phyloP scores from a whole-genome alignment of 2,797 vertebrate species.

The Distichodus sexfasciatus region DNA sequence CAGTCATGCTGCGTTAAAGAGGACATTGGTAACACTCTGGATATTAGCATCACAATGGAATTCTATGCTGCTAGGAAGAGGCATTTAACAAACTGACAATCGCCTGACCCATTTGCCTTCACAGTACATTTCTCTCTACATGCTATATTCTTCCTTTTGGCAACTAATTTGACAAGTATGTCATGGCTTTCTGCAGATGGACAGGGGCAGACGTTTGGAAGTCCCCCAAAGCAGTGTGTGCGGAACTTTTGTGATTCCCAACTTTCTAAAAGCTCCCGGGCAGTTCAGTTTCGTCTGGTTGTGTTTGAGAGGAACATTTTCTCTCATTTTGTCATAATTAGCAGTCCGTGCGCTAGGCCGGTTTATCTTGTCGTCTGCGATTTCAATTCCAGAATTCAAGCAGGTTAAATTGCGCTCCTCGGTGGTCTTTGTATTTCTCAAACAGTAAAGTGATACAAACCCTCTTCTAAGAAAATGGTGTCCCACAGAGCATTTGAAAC shows the following conservation, averaged over 20 bases:
- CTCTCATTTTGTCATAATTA: not conserved
- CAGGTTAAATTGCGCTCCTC: constrained; percentile 14
- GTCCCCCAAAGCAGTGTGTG: not conserved
- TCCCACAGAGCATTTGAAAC: constrained; percentile 19
- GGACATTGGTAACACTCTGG: constrained; percentile 47
- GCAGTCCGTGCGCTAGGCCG: not conserved
- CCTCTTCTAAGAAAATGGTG: constrained; percentile 27
- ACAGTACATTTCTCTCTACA: not conserved
- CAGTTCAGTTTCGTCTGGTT: not conserved
- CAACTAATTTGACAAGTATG: not conserved
- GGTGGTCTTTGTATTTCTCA: constrained; percentile 1
- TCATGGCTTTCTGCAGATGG: constrained; percentile 3
- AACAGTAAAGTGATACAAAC: constrained; percentile 11
- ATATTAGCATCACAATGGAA: constrained; percentile 57
- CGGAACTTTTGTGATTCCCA: not conserved
- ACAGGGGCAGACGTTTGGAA: not conserved
- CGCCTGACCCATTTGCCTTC: constrained; percentile 29
- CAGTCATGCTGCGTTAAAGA: constrained; percentile 9
- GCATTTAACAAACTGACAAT: constrained; percentile 54
- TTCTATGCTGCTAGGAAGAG: constrained; percentile 40
- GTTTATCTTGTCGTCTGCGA: not conserved
- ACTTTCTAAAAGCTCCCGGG: not conserved
- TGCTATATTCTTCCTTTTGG: not conserved
- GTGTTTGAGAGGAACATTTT: not conserved
- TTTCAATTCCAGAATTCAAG: constrained; percentile 6